phyloP scores from a whole-genome alignment of 2,888 invertebrate genomes.

The Tholera decimalis region DNA sequence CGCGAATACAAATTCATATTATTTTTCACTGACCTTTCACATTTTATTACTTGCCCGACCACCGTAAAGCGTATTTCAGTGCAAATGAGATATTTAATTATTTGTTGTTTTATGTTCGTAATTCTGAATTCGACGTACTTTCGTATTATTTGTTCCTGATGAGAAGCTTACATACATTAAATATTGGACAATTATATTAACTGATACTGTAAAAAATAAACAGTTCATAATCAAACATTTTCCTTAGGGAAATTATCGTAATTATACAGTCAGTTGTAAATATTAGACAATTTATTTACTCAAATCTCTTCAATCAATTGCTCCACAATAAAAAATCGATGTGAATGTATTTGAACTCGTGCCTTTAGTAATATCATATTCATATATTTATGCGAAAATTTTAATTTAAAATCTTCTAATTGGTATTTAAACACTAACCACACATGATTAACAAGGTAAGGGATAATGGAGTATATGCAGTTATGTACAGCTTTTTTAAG shows the following conservation, averaged over 20 bases:
- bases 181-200: not conserved
- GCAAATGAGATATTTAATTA: slow-evolving; percentile 37
- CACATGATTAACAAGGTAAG: too few species aligned
- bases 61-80: slow-evolving; percentile 22
- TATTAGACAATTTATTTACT: not conserved
- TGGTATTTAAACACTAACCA: too few species aligned
- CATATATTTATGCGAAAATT: too few species aligned
- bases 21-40: slow-evolving; percentile 36
- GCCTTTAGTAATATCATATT: too few species aligned
- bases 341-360: too few species aligned
- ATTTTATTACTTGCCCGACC: slow-evolving; percentile 29
- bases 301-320: not conserved
- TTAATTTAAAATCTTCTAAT: too few species aligned
- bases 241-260: not conserved
- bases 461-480: too few species aligned
- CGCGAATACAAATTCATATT: slow-evolving; percentile 28
- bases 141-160: slow-evolving; percentile 8
- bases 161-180: slow-evolving; percentile 5
- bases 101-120: slow-evolving; percentile 17
- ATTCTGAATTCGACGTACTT: not conserved
- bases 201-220: not conserved
- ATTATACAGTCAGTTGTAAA: not conserved
- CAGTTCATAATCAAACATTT: not conserved
- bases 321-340: too few species aligned
- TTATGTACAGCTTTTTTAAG: too few species aligned